Percentiles rank a stretch among this genome's conserved stretches.
phyloP scores from a whole-genome alignment of 2,797 vertebrate species.

The Hapalemur alaotrensis region DNA sequence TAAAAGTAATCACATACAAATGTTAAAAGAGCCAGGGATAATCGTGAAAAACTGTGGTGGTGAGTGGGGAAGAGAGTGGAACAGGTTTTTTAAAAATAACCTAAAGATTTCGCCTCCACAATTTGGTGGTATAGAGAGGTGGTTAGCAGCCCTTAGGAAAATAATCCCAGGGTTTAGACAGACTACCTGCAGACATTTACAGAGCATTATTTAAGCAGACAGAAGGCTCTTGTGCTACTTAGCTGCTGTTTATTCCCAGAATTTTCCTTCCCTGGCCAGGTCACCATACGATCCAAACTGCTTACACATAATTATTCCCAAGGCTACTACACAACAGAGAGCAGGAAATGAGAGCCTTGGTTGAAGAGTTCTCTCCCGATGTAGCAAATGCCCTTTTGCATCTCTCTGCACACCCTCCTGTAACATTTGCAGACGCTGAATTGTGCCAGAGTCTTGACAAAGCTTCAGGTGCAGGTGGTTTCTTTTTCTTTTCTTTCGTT shows the following conservation, averaged over 20 bases:
- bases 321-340: conserved; percentile 49
- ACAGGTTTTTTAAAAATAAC: neutral
- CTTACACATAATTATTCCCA: conserved; percentile 68
- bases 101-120: conserved; percentile 7
- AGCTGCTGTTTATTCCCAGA: conserved; percentile 57
- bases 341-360: neutral
- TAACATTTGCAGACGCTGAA: conserved; percentile 28
- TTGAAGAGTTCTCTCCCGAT: conserved; percentile 39
- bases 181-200: conserved; percentile 54
- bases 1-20: conserved; percentile 44
- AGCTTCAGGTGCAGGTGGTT: neutral
- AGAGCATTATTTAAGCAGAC: conserved; percentile 66
- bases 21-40: conserved; percentile 34
- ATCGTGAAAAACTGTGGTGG: neutral
- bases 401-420: neutral
- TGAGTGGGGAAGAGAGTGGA: neutral
- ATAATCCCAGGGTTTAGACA: conserved; percentile 57
- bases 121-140: neutral
- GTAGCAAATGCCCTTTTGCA: conserved; percentile 29
- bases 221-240: conserved; percentile 41
- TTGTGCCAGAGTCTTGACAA: conserved; percentile 31
- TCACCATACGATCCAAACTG: conserved; percentile 1
- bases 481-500: conserved; percentile 46
- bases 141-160: conserved; percentile 53
- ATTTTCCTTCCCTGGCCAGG: conserved; percentile 49